These are phyloP conservation scores for Brachyhypopomus gauderio DNA, from an alignment of 2,113 vertebrate species.

Conservation along the genomic window DNA sequence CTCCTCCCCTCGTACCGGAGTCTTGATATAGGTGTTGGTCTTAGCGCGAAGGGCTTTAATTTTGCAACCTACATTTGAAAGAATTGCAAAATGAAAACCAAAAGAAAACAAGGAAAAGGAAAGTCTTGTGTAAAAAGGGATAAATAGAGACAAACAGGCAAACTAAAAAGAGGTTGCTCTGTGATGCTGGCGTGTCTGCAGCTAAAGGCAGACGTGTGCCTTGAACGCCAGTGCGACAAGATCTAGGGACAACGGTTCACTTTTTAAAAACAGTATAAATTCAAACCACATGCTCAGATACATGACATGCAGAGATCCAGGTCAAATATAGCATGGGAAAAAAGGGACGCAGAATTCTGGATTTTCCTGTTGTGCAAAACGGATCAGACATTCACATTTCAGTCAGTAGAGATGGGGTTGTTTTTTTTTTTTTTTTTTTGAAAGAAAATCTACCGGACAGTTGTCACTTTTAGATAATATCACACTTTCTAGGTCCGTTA, in stretches of 20 bases:
- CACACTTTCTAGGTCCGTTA: no score
- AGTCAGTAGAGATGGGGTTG: not conserved
- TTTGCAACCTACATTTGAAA: constrained; percentile 85
- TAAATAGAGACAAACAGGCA: not conserved
- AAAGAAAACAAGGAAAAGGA: constrained; percentile 1
- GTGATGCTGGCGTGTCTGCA: not conserved
- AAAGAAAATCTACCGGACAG: no score
- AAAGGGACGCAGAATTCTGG: constrained; percentile 38
- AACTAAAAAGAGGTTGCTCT: constrained; percentile 6
- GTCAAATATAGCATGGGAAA: constrained; percentile 61
- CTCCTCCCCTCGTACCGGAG: constrained; percentile 95
- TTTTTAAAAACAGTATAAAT: constrained; percentile 60
- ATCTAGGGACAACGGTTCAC: constrained; percentile 46
- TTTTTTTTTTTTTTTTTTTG: not conserved
- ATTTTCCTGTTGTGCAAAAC: constrained; percentile 22
- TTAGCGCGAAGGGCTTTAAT: constrained; percentile 97
- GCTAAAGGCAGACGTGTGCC: constrained; percentile 21
- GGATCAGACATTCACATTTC: constrained; percentile 7
- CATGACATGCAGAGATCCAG: constrained; percentile 53
- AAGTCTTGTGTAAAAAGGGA: no score
- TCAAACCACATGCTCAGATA: constrained; percentile 69
- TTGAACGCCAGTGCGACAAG: not conserved
- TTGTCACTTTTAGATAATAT: no score
- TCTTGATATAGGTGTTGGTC: constrained; percentile 99
- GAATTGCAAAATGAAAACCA: constrained; percentile 6